phyloP scores from a whole-genome alignment of 2,797 vertebrate genomes.

The Sorex maritimensis region DNA sequence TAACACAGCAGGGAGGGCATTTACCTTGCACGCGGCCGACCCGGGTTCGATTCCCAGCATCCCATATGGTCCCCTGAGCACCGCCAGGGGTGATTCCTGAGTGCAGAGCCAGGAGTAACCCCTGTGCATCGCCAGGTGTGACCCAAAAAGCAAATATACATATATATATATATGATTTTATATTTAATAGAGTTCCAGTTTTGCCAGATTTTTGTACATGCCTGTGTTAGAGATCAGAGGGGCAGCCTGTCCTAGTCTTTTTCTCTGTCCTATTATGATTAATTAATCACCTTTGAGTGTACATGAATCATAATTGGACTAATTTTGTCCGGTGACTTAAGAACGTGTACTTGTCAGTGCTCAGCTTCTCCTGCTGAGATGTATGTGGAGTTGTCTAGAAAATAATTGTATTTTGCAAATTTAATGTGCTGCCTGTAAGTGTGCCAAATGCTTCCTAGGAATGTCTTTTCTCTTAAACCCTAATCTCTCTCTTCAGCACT shows the following conservation, averaged over 20 bases:
- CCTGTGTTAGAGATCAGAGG: conserved; percentile 28
- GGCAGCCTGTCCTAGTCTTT: conserved; percentile 51
- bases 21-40: no score
- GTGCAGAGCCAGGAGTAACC: no score
- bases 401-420: conserved; percentile 68
- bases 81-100: no score
- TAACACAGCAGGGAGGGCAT: no score
- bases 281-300: conserved; percentile 76
- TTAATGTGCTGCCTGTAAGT: conserved; percentile 51
- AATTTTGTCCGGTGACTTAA: conserved; percentile 70
- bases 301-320: conserved; percentile 83
- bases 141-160: no score
- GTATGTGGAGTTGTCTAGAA: conserved; percentile 66
- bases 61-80: no score
- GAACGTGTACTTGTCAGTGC: conserved; percentile 53
- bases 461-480: conserved; percentile 34
- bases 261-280: conserved; percentile 75
- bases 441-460: conserved; percentile 73
- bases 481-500: conserved; percentile 61
- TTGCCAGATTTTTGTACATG: not conserved
- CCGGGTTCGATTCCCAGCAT: no score
- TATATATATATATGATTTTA: not conserved
- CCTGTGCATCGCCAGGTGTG: no score
- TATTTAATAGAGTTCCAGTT: not conserved
- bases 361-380: conserved; percentile 79